Percentiles rank a stretch among this genome's conserved stretches.
Evolutionary conservation across 2,888 invertebrate species (phyloP).

Genomic region (Eristalis tenax): DNA sequence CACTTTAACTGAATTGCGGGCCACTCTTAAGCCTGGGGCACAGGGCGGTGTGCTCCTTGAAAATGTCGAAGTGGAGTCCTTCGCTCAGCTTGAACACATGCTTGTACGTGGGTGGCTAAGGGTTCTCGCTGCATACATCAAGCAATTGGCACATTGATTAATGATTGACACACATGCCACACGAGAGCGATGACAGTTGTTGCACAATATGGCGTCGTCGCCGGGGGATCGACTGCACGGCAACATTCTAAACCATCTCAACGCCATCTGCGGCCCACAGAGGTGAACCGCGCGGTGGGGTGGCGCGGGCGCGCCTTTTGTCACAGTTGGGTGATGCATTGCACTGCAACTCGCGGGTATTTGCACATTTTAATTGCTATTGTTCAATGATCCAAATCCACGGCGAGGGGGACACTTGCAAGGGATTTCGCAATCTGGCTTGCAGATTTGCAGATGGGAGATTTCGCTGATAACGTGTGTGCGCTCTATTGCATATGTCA

Average conservation of each 20-base stretch:
- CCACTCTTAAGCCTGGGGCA: background rate
- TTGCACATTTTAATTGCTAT: slow-evolving; percentile 71
- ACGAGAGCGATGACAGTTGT: slow-evolving; percentile 45
- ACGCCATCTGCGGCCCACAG: background rate
- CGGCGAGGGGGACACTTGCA: slow-evolving; percentile 23
- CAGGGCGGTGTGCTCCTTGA: background rate
- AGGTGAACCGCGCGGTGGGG: slow-evolving; percentile 24
- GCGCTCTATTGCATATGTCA: slow-evolving; percentile 42
- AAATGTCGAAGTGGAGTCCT: slow-evolving; percentile 29
- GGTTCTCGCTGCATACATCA: background rate
- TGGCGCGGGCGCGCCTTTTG: slow-evolving; percentile 25
- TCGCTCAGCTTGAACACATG: background rate
- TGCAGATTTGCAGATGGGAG: slow-evolving; percentile 31
- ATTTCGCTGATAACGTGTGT: slow-evolving; percentile 4
- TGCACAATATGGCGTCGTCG: slow-evolving; percentile 43
- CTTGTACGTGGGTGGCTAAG: background rate
- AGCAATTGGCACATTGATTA: slow-evolving; percentile 69
- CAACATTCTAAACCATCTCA: slow-evolving; percentile 42
- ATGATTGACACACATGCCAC: slow-evolving; percentile 64
- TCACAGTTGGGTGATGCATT: slow-evolving; percentile 49
- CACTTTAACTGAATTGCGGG: slow-evolving; percentile 36
- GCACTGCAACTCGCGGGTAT: slow-evolving; percentile 39
- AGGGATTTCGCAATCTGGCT: slow-evolving; percentile 19
- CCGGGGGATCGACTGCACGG: background rate
- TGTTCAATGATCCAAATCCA: slow-evolving; percentile 58